A percentile compares a stretch with the other conserved stretches of the same genome.
These are phyloP conservation scores for Epistrophe grossulariae DNA, from an alignment of 2,888 invertebrate genomes.

Conservation along the genomic window DNA sequence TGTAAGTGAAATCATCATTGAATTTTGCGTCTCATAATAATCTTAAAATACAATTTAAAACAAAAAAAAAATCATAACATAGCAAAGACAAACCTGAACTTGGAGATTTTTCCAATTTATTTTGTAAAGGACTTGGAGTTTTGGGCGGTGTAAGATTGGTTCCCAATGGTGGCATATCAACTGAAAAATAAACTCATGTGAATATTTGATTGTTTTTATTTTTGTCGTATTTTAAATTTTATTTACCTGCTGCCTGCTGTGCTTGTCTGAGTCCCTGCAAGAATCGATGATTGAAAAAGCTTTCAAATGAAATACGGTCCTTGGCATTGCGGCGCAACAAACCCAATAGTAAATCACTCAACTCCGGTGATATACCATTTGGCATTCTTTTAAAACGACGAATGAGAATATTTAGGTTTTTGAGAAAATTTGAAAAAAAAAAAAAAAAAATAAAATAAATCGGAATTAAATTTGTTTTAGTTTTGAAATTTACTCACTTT, in stretches of 20 bases:
- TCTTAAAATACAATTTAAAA: slow-evolving; percentile 11
- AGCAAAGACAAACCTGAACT: slow-evolving; percentile 60
- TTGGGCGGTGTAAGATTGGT: slow-evolving; percentile 82
- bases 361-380: slow-evolving; percentile 94
- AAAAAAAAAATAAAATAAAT: background rate
- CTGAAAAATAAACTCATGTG: slow-evolving; percentile 75
- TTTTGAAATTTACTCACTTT: slow-evolving; percentile 87
- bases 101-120: slow-evolving; percentile 82
- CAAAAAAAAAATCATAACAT: background rate
- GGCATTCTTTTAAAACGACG: slow-evolving; percentile 90
- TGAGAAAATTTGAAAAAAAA: background rate
- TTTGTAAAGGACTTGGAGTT: slow-evolving; percentile 84
- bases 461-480: background rate
- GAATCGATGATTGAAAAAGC: slow-evolving; percentile 97
- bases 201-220: background rate
- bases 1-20: slow-evolving; percentile 1
- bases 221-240: background rate
- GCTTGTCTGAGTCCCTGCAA: slow-evolving; percentile 87
- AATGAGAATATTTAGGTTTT: slow-evolving; percentile 6
- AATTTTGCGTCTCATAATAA: slow-evolving; percentile 25
- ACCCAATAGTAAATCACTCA: slow-evolving; percentile 93
- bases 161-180: slow-evolving; percentile 81
- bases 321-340: slow-evolving; percentile 95
- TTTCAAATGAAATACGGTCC: slow-evolving; percentile 98
- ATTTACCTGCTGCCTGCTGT: slow-evolving; percentile 84